Conservation (phyloP, 35 echinoderm and acorn worm species). For the Acanthaster planci region DNA sequence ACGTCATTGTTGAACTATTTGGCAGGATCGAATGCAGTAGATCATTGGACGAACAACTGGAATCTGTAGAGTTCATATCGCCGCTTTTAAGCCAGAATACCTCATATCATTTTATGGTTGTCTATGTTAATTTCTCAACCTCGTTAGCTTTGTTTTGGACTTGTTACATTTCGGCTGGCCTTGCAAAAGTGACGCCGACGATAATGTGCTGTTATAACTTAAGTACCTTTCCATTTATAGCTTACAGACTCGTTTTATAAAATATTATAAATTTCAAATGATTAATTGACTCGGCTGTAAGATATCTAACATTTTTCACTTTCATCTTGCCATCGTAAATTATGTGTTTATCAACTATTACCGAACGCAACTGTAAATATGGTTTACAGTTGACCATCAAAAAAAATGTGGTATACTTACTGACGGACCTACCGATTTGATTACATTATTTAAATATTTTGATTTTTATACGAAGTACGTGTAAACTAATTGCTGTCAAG, state of each 20-base stretch:
- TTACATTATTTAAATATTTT: not conserved
- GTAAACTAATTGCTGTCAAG: not conserved
- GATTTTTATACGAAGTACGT: not conserved
- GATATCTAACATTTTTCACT: not conserved
- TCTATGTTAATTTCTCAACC: no score
- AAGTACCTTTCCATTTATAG: not conserved
- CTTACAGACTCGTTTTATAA: not conserved
- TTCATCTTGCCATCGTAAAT: conserved; percentile 13
- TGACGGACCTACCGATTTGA: not conserved
- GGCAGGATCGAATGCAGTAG: no score
- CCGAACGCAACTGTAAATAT: not conserved
- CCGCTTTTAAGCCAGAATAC: no score
- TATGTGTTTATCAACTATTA: conserved; percentile 4
- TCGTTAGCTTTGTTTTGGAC: no score
- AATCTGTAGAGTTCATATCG: no score
- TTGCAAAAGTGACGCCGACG: not conserved
- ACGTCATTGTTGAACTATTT: no score
- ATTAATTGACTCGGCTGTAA: not conserved
- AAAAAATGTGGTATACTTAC: not conserved
- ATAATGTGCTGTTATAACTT: not conserved
- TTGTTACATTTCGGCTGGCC: not conserved
- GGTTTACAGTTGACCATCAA: not conserved
- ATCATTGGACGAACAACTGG: no score
- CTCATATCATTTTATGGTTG: no score
- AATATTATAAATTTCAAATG: not conserved